phyloP scores from a whole-genome alignment of 30 jellyfish, hydroid and myxozoan species.

The Nemopilema nomurai region DNA sequence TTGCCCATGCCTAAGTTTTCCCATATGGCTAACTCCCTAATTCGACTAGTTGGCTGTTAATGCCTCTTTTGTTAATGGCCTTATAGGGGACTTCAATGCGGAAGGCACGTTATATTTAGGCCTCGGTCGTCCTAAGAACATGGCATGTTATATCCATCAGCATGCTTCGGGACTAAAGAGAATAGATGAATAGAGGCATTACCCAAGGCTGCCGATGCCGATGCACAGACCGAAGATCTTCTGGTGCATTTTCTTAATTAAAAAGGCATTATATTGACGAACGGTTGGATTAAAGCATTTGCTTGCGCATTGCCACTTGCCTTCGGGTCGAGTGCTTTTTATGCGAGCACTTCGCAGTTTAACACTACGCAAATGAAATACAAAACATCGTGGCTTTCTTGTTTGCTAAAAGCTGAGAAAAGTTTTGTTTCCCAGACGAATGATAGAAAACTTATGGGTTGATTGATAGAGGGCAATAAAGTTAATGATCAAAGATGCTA shows the following conservation, averaged over 20 bases:
- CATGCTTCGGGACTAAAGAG: not conserved
- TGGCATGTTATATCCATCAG: not conserved
- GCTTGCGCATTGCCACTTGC: not conserved
- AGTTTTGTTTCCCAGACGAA: not conserved
- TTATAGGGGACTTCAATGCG: constrained; percentile 20
- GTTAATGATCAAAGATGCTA: too few relatives aligned
- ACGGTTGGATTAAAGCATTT: not conserved
- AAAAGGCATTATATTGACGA: not conserved
- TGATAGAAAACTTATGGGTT: too few relatives aligned
- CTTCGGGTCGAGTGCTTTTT: not conserved
- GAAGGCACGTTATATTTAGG: constrained; percentile 46
- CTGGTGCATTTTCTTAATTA: not conserved
- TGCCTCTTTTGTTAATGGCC: constrained; percentile 1
- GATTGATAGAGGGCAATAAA: too few relatives aligned
- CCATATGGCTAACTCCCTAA: constrained; percentile 37
- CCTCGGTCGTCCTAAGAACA: not conserved
- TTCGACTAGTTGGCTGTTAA: constrained; percentile 21
- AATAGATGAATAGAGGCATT: not conserved
- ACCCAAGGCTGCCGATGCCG: not conserved
- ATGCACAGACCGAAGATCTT: not conserved
- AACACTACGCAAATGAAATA: not conserved
- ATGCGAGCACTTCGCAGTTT: not conserved
- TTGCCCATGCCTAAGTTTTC: not conserved
- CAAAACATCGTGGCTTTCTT: not conserved
- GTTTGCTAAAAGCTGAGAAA: not conserved